These are phyloP conservation scores for Cebidichthys violaceus DNA, from an alignment of 2,113 vertebrate species.

Conservation along the genomic window DNA sequence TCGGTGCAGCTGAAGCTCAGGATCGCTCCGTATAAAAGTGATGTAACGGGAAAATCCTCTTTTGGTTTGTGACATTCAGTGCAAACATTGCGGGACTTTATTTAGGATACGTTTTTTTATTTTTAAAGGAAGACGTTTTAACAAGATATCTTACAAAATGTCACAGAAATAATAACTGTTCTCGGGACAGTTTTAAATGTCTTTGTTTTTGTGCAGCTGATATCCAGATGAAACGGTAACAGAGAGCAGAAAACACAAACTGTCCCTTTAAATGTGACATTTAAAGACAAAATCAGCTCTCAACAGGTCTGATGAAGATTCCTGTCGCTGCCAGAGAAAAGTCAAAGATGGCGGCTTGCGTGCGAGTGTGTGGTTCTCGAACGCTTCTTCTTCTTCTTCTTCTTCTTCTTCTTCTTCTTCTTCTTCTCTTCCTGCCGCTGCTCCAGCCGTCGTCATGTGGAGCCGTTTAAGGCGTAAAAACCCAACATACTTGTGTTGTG, in stretches of 20 bases:
- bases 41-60: neutral
- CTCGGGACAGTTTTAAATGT: neutral
- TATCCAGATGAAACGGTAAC: neutral
- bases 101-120: neutral
- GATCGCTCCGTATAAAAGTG: too few relatives aligned
- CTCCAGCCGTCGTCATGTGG: conserved; percentile 85
- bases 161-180: neutral
- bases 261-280: neutral
- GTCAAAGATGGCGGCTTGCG: neutral
- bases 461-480: conserved; percentile 90
- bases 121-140: neutral
- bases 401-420: neutral
- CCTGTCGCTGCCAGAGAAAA: neutral
- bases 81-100: too few relatives aligned
- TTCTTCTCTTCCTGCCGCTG: neutral
- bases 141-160: too few relatives aligned
- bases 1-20: neutral
- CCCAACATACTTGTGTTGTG: conserved; percentile 93
- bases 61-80: neutral
- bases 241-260: neutral
- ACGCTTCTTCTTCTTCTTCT: conserved; percentile 75
- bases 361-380: neutral
- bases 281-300: neutral
- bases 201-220: neutral
- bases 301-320: neutral